Evolutionary conservation across 2,113 vertebrate species (phyloP).

Genomic region (Vidua chalybeata): DNA sequence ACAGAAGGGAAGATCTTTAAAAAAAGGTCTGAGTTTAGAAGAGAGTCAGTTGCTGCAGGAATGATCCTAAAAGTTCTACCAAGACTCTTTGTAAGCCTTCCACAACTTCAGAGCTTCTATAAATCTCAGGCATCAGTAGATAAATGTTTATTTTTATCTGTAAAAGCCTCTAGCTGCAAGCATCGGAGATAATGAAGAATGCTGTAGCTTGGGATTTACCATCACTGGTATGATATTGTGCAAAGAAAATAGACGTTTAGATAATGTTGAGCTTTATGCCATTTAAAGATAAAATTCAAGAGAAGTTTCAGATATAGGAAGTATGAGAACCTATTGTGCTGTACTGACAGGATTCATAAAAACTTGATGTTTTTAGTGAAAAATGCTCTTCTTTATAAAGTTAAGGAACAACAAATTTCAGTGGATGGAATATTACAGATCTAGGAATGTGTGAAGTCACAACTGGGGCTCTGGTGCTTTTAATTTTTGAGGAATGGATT

Average conservation of each 20-base stretch:
- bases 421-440: not conserved
- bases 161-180: not conserved
- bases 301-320: not conserved
- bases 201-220: not conserved
- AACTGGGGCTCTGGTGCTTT: constrained; percentile 13
- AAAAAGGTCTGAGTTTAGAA: not conserved
- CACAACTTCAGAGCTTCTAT: not conserved
- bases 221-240: not conserved
- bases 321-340: not conserved
- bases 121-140: not conserved
- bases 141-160: not conserved
- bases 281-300: not conserved
- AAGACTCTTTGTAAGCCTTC: not conserved
- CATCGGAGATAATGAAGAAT: not conserved
- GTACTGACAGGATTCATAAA: not conserved
- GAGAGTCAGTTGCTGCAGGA: not conserved
- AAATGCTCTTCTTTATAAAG: not conserved
- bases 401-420: not conserved
- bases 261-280: not conserved
- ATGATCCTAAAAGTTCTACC: not conserved
- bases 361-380: not conserved
- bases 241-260: not conserved
- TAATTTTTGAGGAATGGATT: constrained; percentile 37
- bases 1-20: not conserved
- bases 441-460: constrained; percentile 4